A percentile compares a stretch with the other conserved stretches of the same genome.
phyloP scores from a whole-genome alignment of 2,113 vertebrate species.

The Cyprinus carpio region DNA sequence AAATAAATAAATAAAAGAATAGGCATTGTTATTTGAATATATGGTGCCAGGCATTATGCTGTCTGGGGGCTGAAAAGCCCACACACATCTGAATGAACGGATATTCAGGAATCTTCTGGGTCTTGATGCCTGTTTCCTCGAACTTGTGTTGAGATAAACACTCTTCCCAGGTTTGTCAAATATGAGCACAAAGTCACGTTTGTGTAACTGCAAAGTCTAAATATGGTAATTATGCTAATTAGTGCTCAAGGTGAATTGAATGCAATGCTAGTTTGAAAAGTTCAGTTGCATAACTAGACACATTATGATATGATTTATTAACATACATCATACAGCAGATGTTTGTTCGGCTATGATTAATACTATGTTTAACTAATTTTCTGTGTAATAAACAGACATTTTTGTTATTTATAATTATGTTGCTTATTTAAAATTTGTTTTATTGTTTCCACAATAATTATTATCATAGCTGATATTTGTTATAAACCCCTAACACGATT shows the following conservation, averaged over 20 bases:
- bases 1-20: conserved; percentile 23
- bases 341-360: background rate
- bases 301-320: background rate
- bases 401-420: background rate
- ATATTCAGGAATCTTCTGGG: conserved; percentile 27
- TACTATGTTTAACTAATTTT: background rate
- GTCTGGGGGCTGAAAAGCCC: conserved; percentile 48
- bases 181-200: background rate
- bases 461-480: background rate
- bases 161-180: background rate
- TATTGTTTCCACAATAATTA: background rate
- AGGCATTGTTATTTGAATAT: conserved; percentile 30
- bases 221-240: background rate
- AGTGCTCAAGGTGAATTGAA: background rate
- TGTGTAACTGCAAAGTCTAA: background rate
- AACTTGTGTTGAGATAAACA: conserved; percentile 3
- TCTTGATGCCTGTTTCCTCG: background rate
- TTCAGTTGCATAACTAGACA: background rate
- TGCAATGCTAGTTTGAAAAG: background rate
- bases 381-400: background rate
- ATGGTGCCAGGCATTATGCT: conserved; percentile 34
- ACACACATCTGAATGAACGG: conserved; percentile 46
- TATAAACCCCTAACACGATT: background rate
- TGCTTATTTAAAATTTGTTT: background rate
- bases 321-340: background rate